Evolutionary conservation across 2,113 vertebrate genomes (phyloP).

Genomic region (Spilogale gracilis): DNA sequence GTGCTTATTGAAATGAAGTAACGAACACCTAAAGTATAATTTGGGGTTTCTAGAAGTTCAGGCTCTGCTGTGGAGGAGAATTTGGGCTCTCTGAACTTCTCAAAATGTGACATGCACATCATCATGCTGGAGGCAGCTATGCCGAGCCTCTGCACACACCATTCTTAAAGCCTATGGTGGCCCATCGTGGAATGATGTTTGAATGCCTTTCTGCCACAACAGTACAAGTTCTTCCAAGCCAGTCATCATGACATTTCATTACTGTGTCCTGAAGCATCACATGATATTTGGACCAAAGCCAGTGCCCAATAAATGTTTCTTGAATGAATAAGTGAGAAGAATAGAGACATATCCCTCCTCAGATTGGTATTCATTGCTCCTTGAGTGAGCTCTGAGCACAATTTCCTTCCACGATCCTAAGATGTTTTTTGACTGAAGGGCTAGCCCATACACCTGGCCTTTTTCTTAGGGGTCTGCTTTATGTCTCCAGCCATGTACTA

Average conservation of each 20-base stretch:
- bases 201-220: not conserved
- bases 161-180: not conserved
- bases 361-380: not conserved
- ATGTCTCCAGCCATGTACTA: not conserved
- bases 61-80: not conserved
- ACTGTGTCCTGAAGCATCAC: not conserved
- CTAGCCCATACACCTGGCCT: not conserved
- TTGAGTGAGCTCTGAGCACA: not conserved
- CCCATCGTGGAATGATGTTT: fast-evolving
- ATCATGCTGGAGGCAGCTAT: not conserved
- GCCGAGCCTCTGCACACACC: no score
- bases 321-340: not conserved
- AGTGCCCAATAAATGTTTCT: not conserved
- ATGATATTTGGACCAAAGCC: not conserved
- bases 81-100: not conserved
- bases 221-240: not conserved
- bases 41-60: not conserved
- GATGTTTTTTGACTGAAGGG: not conserved
- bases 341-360: fast-evolving
- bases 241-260: not conserved
- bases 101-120: not conserved
- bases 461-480: not conserved
- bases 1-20: not conserved
- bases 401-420: not conserved
- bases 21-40: not conserved